These are phyloP conservation scores for Galerucella nymphaeae DNA, from an alignment of 2,888 invertebrate genomes.

Conservation along the genomic window DNA sequence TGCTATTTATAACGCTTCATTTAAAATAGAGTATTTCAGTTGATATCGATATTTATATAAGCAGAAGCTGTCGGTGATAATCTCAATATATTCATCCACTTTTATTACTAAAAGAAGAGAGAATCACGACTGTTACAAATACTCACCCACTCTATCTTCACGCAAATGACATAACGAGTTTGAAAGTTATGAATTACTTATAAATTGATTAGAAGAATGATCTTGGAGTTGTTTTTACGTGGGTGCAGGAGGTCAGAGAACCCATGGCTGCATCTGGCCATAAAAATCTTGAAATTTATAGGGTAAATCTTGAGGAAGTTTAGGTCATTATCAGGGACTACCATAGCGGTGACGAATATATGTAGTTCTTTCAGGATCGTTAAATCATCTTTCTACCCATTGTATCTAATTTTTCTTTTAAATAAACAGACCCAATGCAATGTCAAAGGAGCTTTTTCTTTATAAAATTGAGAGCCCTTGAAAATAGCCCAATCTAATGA, in stretches of 20 bases:
- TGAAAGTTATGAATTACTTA: conserved; percentile 30
- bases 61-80: conserved; percentile 9
- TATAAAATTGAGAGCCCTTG: too few relatives aligned
- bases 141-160: conserved; percentile 22
- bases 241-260: conserved; percentile 24
- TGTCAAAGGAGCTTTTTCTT: too few relatives aligned
- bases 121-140: conserved; percentile 21
- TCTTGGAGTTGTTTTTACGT: conserved; percentile 17
- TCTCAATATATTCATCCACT: conserved; percentile 15
- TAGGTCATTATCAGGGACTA: conserved; percentile 17
- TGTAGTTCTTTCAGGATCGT: too few relatives aligned
- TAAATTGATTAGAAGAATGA: conserved; percentile 29
- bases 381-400: too few relatives aligned
- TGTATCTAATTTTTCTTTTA: too few relatives aligned
- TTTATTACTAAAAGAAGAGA: conserved; percentile 20
- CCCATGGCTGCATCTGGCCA: conserved; percentile 15
- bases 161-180: conserved; percentile 28
- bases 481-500: too few relatives aligned
- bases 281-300: conserved; percentile 27
- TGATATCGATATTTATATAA: conserved; percentile 6
- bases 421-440: too few relatives aligned
- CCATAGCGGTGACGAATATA: not conserved
- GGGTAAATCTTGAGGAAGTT: conserved; percentile 24
- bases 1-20: conserved; percentile 1
- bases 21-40: not conserved